Evolutionary conservation across 37 sponge, comb jelly and placozoan genomes (phyloP).

Genomic region (Aplysina aerophoba): DNA sequence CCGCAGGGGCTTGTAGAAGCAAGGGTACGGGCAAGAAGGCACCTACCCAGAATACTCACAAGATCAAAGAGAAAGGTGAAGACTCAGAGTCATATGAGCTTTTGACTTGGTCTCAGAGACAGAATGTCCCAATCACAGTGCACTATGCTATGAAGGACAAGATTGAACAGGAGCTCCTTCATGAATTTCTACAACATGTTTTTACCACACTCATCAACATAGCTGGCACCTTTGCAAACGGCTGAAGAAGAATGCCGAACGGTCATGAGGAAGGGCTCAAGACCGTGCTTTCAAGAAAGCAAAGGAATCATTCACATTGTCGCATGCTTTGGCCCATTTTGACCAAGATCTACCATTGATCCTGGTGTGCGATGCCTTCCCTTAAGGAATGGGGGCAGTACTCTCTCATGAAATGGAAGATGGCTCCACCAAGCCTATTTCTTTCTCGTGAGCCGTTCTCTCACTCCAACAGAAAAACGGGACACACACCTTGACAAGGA

Average conservation of each 20-base stretch:
- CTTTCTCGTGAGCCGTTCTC: conserved; percentile 21
- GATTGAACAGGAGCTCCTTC: too few species aligned
- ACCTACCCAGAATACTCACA: too few species aligned
- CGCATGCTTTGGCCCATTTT: conserved; percentile 6
- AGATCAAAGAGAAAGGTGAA: too few species aligned
- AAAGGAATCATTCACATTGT: conserved; percentile 27
- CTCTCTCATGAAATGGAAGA: conserved; percentile 20
- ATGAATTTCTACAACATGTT: conserved; percentile 23
- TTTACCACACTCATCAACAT: neutral
- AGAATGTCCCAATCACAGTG: too few species aligned
- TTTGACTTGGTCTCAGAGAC: too few species aligned
- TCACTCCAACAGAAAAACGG: conserved; percentile 33
- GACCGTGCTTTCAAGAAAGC: conserved; percentile 33
- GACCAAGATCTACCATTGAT: conserved; percentile 17
- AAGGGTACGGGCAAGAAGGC: too few species aligned
- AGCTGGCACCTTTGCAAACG: conserved; percentile 40
- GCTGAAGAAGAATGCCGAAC: conserved; percentile 19
- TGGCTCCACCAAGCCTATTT: conserved; percentile 23
- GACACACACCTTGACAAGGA: conserved; percentile 39
- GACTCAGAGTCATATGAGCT: too few species aligned
- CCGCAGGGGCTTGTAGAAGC: too few species aligned
- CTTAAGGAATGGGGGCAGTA: conserved; percentile 40
- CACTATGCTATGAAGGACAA: too few species aligned
- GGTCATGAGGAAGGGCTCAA: conserved; percentile 25
- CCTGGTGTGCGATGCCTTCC: conserved; percentile 34